Evolutionary conservation across 2,797 vertebrate species (phyloP), one percentile per base, ranked within the genome.

Genomic region (Neosilurus mollespiculum): DNA sequence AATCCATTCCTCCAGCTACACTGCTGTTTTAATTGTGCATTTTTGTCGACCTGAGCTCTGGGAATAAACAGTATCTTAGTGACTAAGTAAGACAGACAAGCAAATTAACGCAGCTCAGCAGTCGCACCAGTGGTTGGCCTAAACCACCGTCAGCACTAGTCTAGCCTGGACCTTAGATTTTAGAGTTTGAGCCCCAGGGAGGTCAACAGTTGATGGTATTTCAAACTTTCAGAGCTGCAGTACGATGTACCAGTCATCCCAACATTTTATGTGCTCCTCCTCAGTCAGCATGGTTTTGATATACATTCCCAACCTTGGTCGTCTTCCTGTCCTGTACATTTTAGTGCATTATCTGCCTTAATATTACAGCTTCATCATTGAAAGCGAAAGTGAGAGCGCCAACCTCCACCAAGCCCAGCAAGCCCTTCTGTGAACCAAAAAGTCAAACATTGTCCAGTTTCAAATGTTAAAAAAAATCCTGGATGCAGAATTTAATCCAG

Each of bases 1-100:
- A 49, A 22, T 37, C 37, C 62, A 30, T 76, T 59, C 30, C 59
- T 26, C 6, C 69, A 75, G 69, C 49, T 20, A n/a, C 11, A 24
- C 34, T 4, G n/a, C 61, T 82, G 24, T 15, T 20, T 73, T 15
- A 58, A 24, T 15, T 4, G 14, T 62, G 53, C n/a, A n/a, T 79
- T 65, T 18, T 37, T 26, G 3, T 73, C 24, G 54, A 11, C 53
- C 53, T 37, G 37, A 53, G 37, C 16, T 76, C 61, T 34, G 43
- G 24, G 37, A 78, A 78, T 78, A 58, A n/a, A 75, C 30, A 54
- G n/a, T 7, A 51, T 71, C 58, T 64, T 54, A 73, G 26, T 84
- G 9, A 73, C 30, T 79, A 54, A 69, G 30, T 37, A 54, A 76
- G 14, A 4, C 30, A 59, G 56, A 76, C 64, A 34, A 30, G 43